phyloP scores from a whole-genome alignment of 2,888 invertebrate genomes.

The Cantharis rustica region DNA sequence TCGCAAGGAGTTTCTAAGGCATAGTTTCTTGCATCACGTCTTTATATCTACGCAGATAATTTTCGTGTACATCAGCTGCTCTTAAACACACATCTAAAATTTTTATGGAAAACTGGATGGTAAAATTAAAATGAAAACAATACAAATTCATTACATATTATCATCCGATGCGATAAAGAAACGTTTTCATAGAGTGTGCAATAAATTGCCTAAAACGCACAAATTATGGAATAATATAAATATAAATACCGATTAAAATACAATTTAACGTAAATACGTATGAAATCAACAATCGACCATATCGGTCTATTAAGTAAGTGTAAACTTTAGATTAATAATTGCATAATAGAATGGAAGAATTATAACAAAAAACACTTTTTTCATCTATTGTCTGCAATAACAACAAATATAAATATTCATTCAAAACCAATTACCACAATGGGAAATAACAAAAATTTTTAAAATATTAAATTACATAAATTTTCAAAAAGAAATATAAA shows the following conservation, averaged over 20 bases:
- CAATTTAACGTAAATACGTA: not conserved
- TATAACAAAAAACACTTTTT: not conserved
- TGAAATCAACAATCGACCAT: not conserved
- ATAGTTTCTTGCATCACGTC: constrained; percentile 17
- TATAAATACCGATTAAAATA: not conserved
- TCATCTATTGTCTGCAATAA: not conserved
- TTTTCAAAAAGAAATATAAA: not conserved
- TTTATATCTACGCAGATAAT: not conserved
- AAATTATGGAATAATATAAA: not conserved
- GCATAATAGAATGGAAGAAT: not conserved
- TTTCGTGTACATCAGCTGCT: not conserved
- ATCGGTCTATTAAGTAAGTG: not conserved
- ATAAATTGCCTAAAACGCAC: not conserved
- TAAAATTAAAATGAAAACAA: not conserved
- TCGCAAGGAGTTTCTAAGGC: constrained; percentile 22
- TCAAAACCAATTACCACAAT: not conserved
- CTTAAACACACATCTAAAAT: not conserved
- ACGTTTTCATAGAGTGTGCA: not conserved
- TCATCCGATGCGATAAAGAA: not conserved
- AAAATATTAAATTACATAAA: not conserved
- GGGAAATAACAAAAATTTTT: not conserved
- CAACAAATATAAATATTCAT: not conserved
- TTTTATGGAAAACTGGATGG: not conserved
- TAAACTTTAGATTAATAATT: constrained; percentile 3
- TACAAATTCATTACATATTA: not conserved